Evolutionary conservation across 2,888 invertebrate genomes (phyloP).

Genomic region (Ceraclea dissimilis): DNA sequence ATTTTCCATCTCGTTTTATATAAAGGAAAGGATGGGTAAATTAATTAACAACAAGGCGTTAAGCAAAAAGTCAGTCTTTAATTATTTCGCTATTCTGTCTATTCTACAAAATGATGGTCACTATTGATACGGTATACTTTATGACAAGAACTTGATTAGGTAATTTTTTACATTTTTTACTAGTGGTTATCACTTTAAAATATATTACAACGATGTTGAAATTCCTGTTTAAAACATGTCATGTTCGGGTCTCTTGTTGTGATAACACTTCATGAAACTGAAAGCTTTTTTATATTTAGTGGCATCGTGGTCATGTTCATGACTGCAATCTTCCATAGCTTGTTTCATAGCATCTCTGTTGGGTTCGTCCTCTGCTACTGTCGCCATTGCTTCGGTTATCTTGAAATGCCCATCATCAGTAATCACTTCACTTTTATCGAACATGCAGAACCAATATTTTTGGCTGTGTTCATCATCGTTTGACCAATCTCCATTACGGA

Average conservation of each 20-base stretch:
- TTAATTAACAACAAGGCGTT: too few relatives aligned
- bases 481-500: constrained; percentile 28
- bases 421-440: constrained; percentile 18
- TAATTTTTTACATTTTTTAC: too few relatives aligned
- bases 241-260: constrained; percentile 16
- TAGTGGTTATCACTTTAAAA: too few relatives aligned
- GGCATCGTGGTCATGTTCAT: constrained; percentile 9
- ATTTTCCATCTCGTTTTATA: too few relatives aligned
- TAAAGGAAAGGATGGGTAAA: too few relatives aligned
- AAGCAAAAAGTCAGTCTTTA: too few relatives aligned
- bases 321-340: constrained; percentile 17
- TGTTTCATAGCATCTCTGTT: constrained; percentile 11
- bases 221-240: constrained; percentile 10
- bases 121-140: too few relatives aligned
- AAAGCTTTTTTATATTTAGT: constrained; percentile 8
- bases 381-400: constrained; percentile 20
- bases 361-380: constrained; percentile 9
- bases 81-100: too few relatives aligned
- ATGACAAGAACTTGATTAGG: too few relatives aligned
- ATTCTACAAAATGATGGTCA: too few relatives aligned
- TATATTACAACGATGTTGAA: too few relatives aligned
- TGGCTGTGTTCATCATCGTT: constrained; percentile 28
- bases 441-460: constrained; percentile 29
- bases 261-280: constrained; percentile 18
- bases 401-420: constrained; percentile 21